A percentile compares a stretch with the other conserved stretches of the same genome.
These are phyloP conservation scores for Hemicordylus capensis DNA, from an alignment of 2,113 vertebrate species.

Conservation along the genomic window DNA sequence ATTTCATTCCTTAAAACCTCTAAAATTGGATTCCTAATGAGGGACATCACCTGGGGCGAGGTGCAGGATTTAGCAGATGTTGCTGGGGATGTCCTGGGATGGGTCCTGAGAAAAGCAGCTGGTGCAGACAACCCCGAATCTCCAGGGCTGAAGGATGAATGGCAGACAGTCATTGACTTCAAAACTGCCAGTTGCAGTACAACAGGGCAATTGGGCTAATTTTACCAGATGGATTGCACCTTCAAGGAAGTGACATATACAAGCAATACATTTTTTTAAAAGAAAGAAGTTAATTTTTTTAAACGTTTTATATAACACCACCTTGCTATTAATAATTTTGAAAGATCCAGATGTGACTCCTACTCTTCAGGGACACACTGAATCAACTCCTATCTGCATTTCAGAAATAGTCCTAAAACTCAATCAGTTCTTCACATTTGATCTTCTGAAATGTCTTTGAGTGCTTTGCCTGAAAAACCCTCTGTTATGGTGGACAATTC, in stretches of 20 bases:
- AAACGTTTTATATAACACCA: background rate
- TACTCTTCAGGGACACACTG: background rate
- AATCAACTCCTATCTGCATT: background rate
- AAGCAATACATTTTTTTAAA: background rate
- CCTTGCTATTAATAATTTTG: background rate
- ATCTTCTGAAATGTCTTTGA: background rate
- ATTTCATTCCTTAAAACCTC: background rate
- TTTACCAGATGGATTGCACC: background rate
- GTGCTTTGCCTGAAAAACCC: no score
- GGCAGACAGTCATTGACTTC: background rate
- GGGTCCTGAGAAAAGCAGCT: background rate
- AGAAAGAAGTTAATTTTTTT: background rate
- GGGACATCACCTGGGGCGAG: background rate
- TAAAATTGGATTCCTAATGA: background rate
- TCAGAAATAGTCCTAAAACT: background rate
- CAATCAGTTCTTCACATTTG: background rate
- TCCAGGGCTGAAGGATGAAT: background rate
- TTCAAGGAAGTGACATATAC: background rate
- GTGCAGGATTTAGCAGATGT: background rate
- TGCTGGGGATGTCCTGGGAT: background rate
- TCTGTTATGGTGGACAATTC: no score
- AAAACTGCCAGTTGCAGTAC: background rate
- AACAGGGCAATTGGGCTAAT: background rate
- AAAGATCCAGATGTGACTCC: conserved; percentile 14
- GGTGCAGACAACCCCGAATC: background rate